phyloP scores from a whole-genome alignment of 2,113 vertebrate species.

The Solenodon paradoxus region DNA sequence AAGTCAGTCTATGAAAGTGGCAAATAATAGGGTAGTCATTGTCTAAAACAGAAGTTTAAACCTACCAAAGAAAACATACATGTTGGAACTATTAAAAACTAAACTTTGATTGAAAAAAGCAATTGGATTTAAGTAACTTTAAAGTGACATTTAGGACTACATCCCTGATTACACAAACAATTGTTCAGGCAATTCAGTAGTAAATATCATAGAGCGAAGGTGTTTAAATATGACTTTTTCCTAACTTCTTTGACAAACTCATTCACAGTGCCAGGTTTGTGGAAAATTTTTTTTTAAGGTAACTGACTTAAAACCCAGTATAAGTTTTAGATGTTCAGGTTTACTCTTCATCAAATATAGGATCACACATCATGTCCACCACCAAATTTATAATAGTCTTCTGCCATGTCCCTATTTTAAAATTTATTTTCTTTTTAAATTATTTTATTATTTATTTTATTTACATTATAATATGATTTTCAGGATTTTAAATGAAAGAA shows the following conservation, averaged over 20 bases:
- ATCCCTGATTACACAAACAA: neutral
- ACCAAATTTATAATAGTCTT: too few species aligned
- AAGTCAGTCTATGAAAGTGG: neutral
- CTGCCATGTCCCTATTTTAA: too few species aligned
- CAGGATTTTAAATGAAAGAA: too few species aligned
- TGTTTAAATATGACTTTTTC: neutral
- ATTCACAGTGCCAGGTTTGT: neutral
- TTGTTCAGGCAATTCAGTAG: neutral
- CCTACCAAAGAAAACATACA: neutral
- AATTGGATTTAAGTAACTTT: neutral
- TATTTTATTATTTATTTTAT: too few species aligned
- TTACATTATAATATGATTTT: too few species aligned
- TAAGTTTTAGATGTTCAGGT: too few species aligned
- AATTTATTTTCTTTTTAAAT: too few species aligned
- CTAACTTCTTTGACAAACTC: neutral
- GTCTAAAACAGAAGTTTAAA: neutral
- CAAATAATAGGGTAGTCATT: neutral
- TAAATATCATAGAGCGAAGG: neutral
- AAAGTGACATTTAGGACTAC: neutral
- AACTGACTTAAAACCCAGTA: too few species aligned
- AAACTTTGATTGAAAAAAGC: neutral
- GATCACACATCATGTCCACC: too few species aligned
- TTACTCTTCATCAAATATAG: too few species aligned
- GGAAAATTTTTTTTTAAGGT: neutral
- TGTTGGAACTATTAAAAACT: neutral